Conservation (phyloP, 2,113 vertebrate genomes). For the Siniperca chuatsi region DNA sequence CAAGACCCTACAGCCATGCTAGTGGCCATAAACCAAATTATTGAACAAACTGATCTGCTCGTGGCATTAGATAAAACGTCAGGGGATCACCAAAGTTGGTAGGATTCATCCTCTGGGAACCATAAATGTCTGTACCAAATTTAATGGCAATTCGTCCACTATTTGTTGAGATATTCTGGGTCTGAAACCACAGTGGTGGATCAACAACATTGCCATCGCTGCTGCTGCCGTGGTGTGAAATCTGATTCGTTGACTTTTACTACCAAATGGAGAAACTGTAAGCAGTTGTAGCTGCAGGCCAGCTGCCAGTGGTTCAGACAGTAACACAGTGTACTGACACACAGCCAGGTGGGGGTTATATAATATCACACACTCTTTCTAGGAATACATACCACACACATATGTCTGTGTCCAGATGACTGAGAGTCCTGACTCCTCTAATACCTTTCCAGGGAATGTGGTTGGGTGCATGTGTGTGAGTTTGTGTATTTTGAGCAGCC, state of each 20-base stretch:
- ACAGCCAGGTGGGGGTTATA: conserved; percentile 3
- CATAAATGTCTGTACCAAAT: background rate
- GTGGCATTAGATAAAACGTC: background rate
- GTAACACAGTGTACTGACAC: conserved; percentile 34
- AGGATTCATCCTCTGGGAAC: background rate
- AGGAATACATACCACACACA: conserved; percentile 29
- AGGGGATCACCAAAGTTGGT: background rate
- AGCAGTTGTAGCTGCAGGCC: conserved; percentile 24
- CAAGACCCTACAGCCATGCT: background rate
- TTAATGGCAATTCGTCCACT: background rate
- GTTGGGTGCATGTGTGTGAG: background rate
- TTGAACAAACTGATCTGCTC: background rate
- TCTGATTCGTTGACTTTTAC: background rate
- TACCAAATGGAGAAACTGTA: background rate
- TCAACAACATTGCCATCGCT: background rate
- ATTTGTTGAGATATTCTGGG: background rate
- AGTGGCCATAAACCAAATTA: background rate
- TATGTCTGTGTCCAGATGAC: background rate
- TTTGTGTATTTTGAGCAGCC: background rate
- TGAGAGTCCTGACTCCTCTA: background rate
- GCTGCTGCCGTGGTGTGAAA: background rate
- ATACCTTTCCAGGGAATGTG: conserved; percentile 23
- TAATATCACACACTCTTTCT: conserved; percentile 37
- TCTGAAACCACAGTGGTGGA: too few species aligned
- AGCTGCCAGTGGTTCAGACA: conserved; percentile 34